These are phyloP conservation scores for Uloborus diversus DNA, from an alignment of 1,140 invertebrate genomes.

Conservation along the genomic window DNA sequence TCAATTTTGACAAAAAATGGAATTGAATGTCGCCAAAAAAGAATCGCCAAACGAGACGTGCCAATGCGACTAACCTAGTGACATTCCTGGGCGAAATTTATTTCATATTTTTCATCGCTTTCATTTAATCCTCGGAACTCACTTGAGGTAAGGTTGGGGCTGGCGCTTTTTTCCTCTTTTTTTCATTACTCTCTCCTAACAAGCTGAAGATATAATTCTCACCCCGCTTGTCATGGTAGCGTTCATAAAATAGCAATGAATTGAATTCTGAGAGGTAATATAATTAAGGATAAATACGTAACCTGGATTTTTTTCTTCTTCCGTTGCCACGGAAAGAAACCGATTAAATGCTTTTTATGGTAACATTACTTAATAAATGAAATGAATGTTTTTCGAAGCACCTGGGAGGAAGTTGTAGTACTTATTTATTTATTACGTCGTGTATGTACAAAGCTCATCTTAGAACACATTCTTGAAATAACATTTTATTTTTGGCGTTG, in stretches of 20 bases:
- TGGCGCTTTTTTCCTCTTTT: background rate
- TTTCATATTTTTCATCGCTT: conserved; percentile 36
- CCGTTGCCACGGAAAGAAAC: background rate
- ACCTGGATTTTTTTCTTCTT: background rate
- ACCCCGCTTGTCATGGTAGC: background rate
- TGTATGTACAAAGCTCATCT: too few relatives aligned
- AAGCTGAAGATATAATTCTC: conserved; percentile 29
- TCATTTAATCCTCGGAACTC: conserved; percentile 1
- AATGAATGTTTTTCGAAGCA: background rate
- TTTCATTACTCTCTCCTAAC: conserved; percentile 39
- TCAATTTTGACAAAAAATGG: too few relatives aligned
- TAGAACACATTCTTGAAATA: too few relatives aligned
- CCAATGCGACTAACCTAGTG: background rate
- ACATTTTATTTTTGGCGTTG: too few relatives aligned
- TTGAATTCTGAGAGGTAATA: conserved; percentile 30
- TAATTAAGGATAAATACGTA: conserved; percentile 12
- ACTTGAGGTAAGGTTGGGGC: background rate
- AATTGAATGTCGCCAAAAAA: background rate
- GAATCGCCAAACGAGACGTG: background rate
- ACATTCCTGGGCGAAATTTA: conserved; percentile 14
- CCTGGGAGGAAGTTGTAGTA: background rate
- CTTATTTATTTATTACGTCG: too few relatives aligned
- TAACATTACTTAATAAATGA: conserved; percentile 12
- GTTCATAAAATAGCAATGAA: conserved; percentile 45
- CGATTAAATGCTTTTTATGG: background rate